These are phyloP conservation scores for Oncorhynchus clarkii DNA, from an alignment of 2,113 vertebrate genomes.

Conservation along the genomic window DNA sequence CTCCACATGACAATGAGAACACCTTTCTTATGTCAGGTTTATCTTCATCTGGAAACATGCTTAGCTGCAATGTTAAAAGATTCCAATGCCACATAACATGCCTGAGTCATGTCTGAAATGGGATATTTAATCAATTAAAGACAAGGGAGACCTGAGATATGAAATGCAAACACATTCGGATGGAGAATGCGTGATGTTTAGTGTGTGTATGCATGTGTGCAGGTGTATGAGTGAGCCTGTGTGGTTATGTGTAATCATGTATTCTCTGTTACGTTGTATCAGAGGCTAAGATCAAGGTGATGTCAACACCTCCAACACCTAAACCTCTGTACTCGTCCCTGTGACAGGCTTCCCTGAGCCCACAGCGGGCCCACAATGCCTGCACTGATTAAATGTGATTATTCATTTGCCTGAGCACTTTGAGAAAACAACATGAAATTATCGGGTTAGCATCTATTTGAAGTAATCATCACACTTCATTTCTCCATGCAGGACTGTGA, in stretches of 20 bases:
- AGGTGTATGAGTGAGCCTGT: no score
- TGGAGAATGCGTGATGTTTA: no score
- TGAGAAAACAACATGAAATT: slow-evolving; percentile 48
- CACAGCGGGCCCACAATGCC: slow-evolving; percentile 41
- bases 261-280: background rate
- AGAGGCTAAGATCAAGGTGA: background rate
- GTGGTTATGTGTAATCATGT: background rate
- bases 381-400: slow-evolving; percentile 44
- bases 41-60: no score
- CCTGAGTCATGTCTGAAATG: no score
- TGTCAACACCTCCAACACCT: background rate
- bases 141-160: no score
- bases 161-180: no score
- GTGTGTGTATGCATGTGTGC: no score
- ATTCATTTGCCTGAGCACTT: slow-evolving; percentile 53
- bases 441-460: slow-evolving; percentile 55
- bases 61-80: no score
- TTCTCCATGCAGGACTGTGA: slow-evolving; percentile 19
- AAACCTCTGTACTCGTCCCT: background rate
- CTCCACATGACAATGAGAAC: no score
- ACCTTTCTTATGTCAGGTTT: no score
- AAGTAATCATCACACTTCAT: slow-evolving; percentile 56
- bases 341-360: slow-evolving; percentile 1
- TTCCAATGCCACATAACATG: no score
- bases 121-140: no score